Conservation (phyloP, 2,113 vertebrate species). For the Varanus salvator region DNA sequence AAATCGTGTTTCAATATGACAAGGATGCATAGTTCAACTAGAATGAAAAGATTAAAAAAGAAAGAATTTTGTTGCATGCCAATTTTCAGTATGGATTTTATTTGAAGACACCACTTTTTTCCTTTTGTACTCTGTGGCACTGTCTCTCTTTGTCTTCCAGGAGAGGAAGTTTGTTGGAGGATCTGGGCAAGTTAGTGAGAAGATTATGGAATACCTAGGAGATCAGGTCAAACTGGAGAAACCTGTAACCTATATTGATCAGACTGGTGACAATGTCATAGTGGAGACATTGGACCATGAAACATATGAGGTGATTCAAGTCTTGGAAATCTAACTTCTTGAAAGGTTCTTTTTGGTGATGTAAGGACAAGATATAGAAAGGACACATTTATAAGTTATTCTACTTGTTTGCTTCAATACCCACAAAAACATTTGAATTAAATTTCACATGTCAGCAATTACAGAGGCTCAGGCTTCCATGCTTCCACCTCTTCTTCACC, state of each 20-base stretch:
- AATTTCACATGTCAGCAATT: background rate
- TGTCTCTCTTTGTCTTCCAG: constrained; percentile 70
- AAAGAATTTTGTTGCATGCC: background rate
- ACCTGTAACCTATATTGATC: constrained; percentile 87
- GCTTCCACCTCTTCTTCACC: background rate
- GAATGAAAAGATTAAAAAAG: fast-evolving
- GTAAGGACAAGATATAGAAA: background rate
- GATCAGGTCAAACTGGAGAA: constrained; percentile 86
- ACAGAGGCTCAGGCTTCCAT: background rate
- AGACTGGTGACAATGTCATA: constrained; percentile 81
- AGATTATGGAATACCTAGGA: constrained; percentile 85
- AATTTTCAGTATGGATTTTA: fast-evolving
- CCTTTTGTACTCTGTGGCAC: background rate
- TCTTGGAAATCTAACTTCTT: background rate
- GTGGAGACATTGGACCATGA: constrained; percentile 90
- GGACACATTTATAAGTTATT: background rate
- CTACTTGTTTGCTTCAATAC: too few species aligned
- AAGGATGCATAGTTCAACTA: background rate
- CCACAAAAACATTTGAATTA: too few species aligned
- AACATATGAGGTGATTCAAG: constrained; percentile 81
- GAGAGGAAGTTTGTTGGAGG: constrained; percentile 96
- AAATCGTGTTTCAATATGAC: background rate
- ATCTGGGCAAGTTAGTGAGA: constrained; percentile 91
- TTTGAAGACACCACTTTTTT: background rate
- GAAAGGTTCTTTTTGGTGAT: background rate